Evolutionary conservation across 2,888 invertebrate species (phyloP), one percentile per base, ranked within the genome.

Genomic region (Elmis aenea): DNA sequence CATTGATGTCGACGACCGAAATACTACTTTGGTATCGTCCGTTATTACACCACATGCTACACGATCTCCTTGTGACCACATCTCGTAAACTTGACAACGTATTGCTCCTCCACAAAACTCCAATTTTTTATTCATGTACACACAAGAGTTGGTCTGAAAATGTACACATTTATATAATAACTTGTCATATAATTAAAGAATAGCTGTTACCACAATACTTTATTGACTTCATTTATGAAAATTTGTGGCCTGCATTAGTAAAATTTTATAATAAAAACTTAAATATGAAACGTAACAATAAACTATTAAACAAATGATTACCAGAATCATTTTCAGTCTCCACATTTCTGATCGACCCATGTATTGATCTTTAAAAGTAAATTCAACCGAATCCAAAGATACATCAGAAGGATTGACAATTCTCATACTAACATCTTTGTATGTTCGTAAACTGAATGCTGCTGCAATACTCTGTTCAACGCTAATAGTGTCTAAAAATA

Each of bases 271-370:
- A 8, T 6, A 23, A 23, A 23, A 38, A 16, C n/a, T 25, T 14
- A 6, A 42, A 32, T 18, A 26, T 31, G 23, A 36, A 36, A 26
- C 26, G 13, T 16, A 11, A n/a, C n/a, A n/a, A n/a, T n/a, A n/a
- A n/a, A n/a, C n/a, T n/a, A n/a, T n/a, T n/a, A n/a, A n/a, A n/a
- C 8, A 31, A 14, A 16, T 23, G 56, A 69, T 69, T 74, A 95
- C 91, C 73, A 99, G 72, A 68, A 84, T 83, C 50, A 87, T 91
- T 65, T 94, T 92, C 14, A 97, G 70, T 31, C 96, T 75, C 92
- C 96, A 97, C 97, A 99, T 97, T 73, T 99, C 99, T 43, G 95
- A 93, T 33, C 99, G 76, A 8, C 95, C 95, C 79, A 97, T 83
- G 61, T 97, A 99, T 64, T 95, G 94, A 66, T 99, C 97, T 67